These are phyloP conservation scores for Drosophila putrida DNA, from an alignment of 2,888 invertebrate genomes.

Conservation along the genomic window DNA sequence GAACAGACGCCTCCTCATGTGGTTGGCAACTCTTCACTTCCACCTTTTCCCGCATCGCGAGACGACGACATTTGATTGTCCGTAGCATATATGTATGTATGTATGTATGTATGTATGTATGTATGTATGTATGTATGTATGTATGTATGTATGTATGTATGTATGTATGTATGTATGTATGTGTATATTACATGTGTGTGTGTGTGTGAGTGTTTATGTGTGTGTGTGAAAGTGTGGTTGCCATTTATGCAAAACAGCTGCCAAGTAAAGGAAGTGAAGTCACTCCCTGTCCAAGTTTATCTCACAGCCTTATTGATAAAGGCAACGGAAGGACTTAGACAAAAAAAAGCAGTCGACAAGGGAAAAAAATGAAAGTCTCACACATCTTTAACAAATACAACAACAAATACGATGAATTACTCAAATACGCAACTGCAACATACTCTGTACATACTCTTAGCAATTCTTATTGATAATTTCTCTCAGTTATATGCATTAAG, in stretches of 20 bases:
- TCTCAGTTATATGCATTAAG: too few species aligned
- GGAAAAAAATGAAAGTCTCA: constrained; percentile 34
- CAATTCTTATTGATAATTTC: too few species aligned
- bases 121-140: constrained; percentile 25
- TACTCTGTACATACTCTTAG: constrained; percentile 7
- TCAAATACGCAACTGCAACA: neutral
- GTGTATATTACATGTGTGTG: constrained; percentile 24
- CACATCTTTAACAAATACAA: constrained; percentile 15
- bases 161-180: constrained; percentile 17
- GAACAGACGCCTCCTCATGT: constrained; percentile 54
- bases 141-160: constrained; percentile 20
- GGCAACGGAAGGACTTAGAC: constrained; percentile 78
- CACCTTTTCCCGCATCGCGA: constrained; percentile 32
- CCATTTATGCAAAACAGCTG: constrained; percentile 80
- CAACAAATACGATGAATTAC: neutral
- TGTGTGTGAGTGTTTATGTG: constrained; percentile 25
- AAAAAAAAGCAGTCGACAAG: constrained; percentile 51
- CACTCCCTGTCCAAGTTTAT: constrained; percentile 69
- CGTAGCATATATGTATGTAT: constrained; percentile 18
- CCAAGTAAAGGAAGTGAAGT: constrained; percentile 69
- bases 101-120: constrained; percentile 20
- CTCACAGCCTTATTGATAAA: constrained; percentile 72
- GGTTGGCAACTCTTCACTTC: constrained; percentile 49
- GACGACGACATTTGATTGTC: constrained; percentile 69
- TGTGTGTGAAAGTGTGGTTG: constrained; percentile 41